A percentile compares a stretch with the other conserved stretches of the same genome.
Evolutionary conservation across 2,113 vertebrate species (phyloP).

Genomic region (Psilopsiagon aymara): DNA sequence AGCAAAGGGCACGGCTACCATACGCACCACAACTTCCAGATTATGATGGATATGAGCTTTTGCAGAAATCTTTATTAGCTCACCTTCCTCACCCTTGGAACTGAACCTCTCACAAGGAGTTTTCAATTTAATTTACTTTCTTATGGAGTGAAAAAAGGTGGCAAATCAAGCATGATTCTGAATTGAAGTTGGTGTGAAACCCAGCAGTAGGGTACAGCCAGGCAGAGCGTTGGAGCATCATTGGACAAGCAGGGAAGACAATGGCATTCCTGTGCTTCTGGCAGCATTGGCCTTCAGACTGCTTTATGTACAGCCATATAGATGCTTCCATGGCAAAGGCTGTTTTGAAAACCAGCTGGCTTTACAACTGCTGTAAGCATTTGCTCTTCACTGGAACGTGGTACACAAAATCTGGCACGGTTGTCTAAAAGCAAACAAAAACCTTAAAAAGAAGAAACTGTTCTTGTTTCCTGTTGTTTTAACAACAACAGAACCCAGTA

Average conservation of each 20-base stretch:
- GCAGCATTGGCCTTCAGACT: background rate
- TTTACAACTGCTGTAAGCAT: background rate
- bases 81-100: background rate
- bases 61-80: conserved; percentile 26
- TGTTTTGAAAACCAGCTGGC: background rate
- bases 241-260: background rate
- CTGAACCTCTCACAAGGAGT: background rate
- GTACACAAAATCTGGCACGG: background rate
- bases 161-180: background rate
- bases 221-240: background rate
- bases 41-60: conserved; percentile 4
- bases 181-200: background rate
- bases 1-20: conserved; percentile 26
- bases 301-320: background rate
- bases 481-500: background rate
- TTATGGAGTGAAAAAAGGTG: background rate
- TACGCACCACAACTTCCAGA: background rate
- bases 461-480: background rate
- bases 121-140: conserved; percentile 14
- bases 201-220: background rate
- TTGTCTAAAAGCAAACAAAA: background rate
- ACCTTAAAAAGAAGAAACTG: background rate
- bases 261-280: background rate
- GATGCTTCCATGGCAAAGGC: background rate
- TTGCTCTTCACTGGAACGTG: background rate